Percentiles rank a stretch among this genome's conserved stretches.
phyloP scores from a whole-genome alignment of 2,797 vertebrate genomes.

The Leptoclinus maculatus region DNA sequence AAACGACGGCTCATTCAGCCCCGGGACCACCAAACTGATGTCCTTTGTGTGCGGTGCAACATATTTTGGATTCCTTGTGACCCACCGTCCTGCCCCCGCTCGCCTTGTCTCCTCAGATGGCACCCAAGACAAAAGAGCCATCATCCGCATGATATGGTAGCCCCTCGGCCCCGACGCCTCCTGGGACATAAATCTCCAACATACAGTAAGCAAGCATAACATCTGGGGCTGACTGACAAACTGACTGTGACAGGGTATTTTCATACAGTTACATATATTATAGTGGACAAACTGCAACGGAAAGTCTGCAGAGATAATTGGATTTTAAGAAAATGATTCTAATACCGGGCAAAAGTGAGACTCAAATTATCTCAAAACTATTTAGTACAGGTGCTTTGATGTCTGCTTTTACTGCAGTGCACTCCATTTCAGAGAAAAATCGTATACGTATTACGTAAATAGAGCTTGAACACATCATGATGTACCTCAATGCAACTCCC shows the following conservation, averaged over 20 bases:
- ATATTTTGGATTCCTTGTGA: constrained; percentile 68
- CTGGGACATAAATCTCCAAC: constrained; percentile 66
- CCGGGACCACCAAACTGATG: constrained; percentile 58
- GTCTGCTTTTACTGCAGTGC: background rate
- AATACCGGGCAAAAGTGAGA: background rate
- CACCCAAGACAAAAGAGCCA: constrained; percentile 75
- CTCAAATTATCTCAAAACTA: background rate
- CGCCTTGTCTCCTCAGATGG: constrained; percentile 56
- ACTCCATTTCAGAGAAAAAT: background rate
- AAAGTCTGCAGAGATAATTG: constrained; percentile 3
- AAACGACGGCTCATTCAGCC: constrained; percentile 65
- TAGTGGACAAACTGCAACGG: background rate
- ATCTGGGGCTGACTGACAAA: constrained; percentile 66
- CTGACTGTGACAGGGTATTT: constrained; percentile 16
- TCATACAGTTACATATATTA: background rate
- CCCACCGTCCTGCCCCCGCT: constrained; percentile 51
- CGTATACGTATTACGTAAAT: too few relatives aligned
- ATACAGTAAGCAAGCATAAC: constrained; percentile 68
- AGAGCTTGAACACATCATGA: too few relatives aligned
- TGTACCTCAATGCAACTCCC: background rate
- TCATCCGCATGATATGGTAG: constrained; percentile 66
- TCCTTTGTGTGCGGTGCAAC: constrained; percentile 60
- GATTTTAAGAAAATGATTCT: background rate
- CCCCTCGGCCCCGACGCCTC: constrained; percentile 57
- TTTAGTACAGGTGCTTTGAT: too few relatives aligned